Evolutionary conservation across 1,140 invertebrate species (phyloP), one percentile per base, ranked within the genome.

Genomic region (Drosophila rufa): DNA sequence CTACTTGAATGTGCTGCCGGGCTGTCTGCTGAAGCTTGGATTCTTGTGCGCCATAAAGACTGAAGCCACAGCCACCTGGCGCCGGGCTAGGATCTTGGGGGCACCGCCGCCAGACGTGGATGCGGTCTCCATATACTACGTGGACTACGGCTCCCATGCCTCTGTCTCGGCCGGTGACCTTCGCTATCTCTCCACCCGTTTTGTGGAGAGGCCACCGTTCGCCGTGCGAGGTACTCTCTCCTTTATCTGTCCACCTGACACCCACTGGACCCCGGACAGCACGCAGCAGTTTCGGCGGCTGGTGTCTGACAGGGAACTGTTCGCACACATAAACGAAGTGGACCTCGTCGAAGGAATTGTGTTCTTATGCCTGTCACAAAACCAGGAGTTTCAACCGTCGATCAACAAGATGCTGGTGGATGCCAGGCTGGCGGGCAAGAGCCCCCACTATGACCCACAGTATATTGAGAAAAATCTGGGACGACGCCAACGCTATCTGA

Each of bases 401-500:
- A 11, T 84, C 0, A 66, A 75, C 27, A 7, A 22, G 3, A 6
- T 46, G 12, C 27, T 84, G 17, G 53, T 80, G n/a, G n/a, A 22
- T 0, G 40, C 38, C 0, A 14, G 43, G 3, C 14, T 85, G 22
- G 82, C 82, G 0, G 82, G 67, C 1, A 15, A 9, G 7, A 85
- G 78, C 17, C 2, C 17, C 0, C 62, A 84, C 4, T 84, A 66
- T 17, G 30, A 4, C 15, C 12, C 33, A 9, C 0, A 12, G 15
- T 0, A 4, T 0, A 36, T 58, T 0, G 3, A 50, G 0, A n/a
- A n/a, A 0, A 30, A 85, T 22, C 56, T 38, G 0, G 82, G 82
- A 14, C 51, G 46, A 8, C 59, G 82, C 4, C 0, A 74, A 4
- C 82, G 82, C 8, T 84, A 81, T 36, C 30, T 85, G 4, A 57